phyloP scores from a whole-genome alignment of 2,888 invertebrate genomes.

The Sesamia inferens region DNA sequence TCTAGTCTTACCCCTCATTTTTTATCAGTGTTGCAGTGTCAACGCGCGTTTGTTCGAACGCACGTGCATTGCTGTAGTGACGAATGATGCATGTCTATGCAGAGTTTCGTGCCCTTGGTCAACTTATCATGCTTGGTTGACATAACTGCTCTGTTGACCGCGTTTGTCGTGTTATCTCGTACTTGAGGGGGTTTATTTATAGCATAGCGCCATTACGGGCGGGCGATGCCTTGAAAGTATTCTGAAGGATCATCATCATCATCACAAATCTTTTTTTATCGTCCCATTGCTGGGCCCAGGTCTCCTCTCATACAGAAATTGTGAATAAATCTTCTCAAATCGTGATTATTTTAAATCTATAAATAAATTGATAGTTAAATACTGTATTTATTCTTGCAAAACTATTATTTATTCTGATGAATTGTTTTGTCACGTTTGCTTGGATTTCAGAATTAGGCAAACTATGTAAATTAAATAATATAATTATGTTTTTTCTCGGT shows the following conservation, averaged over 20 bases:
- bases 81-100: background rate
- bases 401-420: no score
- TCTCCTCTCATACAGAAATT: background rate
- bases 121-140: background rate
- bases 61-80: background rate
- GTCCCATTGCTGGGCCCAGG: no score
- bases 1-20: slow-evolving; percentile 15
- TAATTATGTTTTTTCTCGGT: no score
- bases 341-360: background rate
- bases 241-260: no score
- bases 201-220: background rate
- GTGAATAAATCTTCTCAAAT: background rate
- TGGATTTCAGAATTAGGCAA: slow-evolving; percentile 15
- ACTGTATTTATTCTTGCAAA: background rate
- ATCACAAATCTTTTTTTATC: no score
- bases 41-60: slow-evolving; percentile 7
- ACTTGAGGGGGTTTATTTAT: background rate
- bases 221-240: background rate
- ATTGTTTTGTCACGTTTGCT: background rate
- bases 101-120: slow-evolving; percentile 8
- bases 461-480: slow-evolving; percentile 3
- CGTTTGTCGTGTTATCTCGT: background rate
- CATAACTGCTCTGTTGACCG: slow-evolving; percentile 3
- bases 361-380: background rate
- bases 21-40: background rate